Evolutionary conservation across 2,888 invertebrate species (phyloP).

Genomic region (Aquatica leii): DNA sequence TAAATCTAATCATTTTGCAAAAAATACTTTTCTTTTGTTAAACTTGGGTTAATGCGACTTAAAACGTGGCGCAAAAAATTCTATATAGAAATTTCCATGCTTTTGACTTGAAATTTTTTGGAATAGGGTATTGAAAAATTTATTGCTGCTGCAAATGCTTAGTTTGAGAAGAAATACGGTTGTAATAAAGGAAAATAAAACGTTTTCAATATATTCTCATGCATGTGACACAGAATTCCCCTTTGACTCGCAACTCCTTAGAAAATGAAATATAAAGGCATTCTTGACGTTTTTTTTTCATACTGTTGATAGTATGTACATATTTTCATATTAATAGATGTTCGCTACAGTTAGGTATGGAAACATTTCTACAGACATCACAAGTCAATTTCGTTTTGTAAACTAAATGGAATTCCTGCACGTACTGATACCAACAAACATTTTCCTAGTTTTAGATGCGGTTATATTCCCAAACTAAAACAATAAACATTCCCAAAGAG

Average conservation of each 20-base stretch:
- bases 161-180: slow-evolving; percentile 18
- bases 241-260: slow-evolving; percentile 16
- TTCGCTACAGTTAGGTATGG: too few species aligned
- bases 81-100: background rate
- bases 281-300: background rate
- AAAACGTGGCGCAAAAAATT: background rate
- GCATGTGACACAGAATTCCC: slow-evolving; percentile 29
- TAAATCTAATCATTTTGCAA: background rate
- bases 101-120: slow-evolving; percentile 3
- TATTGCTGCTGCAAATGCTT: slow-evolving; percentile 24
- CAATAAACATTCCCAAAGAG: too few species aligned
- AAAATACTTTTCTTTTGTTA: background rate
- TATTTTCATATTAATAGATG: background rate
- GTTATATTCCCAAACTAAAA: too few species aligned
- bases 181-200: slow-evolving; percentile 31
- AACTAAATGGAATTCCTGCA: too few species aligned
- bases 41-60: background rate
- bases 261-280: slow-evolving; percentile 21
- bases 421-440: too few species aligned
- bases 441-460: too few species aligned
- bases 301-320: background rate
- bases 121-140: slow-evolving; percentile 16
- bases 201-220: slow-evolving; percentile 31
- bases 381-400: too few species aligned
- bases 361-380: too few species aligned